A percentile compares a stretch with the other conserved stretches of the same genome.
phyloP scores from a whole-genome alignment of 2,888 invertebrate genomes.

The Azorinus chamasolen region DNA sequence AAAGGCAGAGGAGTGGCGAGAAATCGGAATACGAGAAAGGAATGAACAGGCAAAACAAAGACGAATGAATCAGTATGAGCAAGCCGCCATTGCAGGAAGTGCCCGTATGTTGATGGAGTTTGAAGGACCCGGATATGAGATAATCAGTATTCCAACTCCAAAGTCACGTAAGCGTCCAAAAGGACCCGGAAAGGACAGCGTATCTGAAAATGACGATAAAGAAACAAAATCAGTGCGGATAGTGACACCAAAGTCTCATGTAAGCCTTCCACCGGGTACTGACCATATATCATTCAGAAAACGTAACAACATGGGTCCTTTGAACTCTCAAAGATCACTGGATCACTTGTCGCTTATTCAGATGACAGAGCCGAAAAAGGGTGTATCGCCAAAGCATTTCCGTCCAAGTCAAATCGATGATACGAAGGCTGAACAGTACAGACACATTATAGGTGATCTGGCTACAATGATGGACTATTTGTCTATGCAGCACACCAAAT shows the following conservation, averaged over 20 bases:
- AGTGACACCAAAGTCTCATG: conserved; percentile 39
- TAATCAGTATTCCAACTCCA: conserved; percentile 49
- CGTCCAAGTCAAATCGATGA: conserved; percentile 71
- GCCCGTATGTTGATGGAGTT: conserved; percentile 64
- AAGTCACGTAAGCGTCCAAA: neutral
- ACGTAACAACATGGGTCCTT: neutral
- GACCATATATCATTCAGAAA: conserved; percentile 17
- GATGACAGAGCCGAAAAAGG: conserved; percentile 63
- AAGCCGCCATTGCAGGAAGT: conserved; percentile 69
- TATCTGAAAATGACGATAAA: conserved; percentile 8
- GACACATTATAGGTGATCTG: conserved; percentile 64
- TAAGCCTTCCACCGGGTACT: conserved; percentile 20
- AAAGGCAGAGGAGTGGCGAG: conserved; percentile 77
- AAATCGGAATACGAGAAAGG: conserved; percentile 76
- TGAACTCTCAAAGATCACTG: neutral
- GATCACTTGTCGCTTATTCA: conserved; percentile 70
- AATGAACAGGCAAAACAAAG: conserved; percentile 58
- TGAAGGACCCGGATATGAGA: conserved; percentile 55
- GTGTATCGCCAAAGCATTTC: conserved; percentile 67
- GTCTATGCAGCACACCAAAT: conserved; percentile 73
- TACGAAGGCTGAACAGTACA: conserved; percentile 65
- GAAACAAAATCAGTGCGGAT: conserved; percentile 46
- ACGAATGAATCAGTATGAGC: conserved; percentile 57
- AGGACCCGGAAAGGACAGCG: neutral
- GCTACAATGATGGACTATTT: conserved; percentile 74